Conservation (phyloP, 2,888 invertebrate genomes). For the Drosophila borealis region DNA sequence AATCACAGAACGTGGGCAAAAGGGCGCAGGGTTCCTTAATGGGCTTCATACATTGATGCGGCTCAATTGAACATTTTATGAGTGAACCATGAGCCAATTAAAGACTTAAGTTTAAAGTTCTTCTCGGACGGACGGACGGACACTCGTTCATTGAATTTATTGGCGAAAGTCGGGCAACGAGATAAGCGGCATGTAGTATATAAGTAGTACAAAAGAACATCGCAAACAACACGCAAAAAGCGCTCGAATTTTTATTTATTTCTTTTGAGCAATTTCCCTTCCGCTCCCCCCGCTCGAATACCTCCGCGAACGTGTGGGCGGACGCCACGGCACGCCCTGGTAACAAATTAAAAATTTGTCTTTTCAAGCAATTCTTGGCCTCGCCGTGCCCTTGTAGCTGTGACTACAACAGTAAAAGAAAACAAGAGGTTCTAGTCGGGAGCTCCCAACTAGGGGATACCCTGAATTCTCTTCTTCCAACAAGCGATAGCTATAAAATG, state of each 20-base stretch:
- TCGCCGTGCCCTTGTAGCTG: constrained; percentile 20
- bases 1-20: not conserved
- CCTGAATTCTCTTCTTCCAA: too few species aligned
- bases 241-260: constrained; percentile 65
- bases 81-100: constrained; percentile 47
- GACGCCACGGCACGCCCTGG: constrained; percentile 31
- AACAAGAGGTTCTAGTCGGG: too few species aligned
- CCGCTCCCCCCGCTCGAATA: not conserved
- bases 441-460: too few species aligned
- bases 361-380: constrained; percentile 54
- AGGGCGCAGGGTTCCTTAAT: constrained; percentile 23
- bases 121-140: constrained; percentile 3
- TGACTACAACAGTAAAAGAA: constrained; percentile 1
- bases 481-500: too few species aligned
- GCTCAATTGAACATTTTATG: constrained; percentile 31
- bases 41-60: constrained; percentile 34
- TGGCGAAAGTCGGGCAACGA: constrained; percentile 41
- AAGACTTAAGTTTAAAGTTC: constrained; percentile 53
- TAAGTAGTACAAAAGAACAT: constrained; percentile 49
- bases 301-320: constrained; percentile 18
- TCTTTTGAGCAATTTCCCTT: constrained; percentile 45
- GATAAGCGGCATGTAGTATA: constrained; percentile 40
- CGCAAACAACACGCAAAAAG: constrained; percentile 50
- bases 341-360: constrained; percentile 77
- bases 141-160: constrained; percentile 55